Evolutionary conservation across 2,113 vertebrate species (phyloP).

Genomic region (Pteronura brasiliensis): DNA sequence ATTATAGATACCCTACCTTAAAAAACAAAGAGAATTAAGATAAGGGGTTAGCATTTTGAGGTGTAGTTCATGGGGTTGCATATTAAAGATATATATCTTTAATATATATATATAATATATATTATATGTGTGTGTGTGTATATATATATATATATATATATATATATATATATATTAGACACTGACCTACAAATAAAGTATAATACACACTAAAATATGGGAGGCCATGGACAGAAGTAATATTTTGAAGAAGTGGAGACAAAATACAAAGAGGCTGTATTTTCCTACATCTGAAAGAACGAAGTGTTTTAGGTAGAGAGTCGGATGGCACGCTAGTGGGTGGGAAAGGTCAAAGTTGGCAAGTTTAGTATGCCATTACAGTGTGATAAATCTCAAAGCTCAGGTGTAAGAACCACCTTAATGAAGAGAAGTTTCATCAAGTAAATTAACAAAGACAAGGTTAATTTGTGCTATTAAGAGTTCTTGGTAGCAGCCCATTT

Average conservation of each 20-base stretch:
- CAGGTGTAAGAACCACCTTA: not conserved
- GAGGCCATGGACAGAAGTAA: not conserved
- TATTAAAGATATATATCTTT: not conserved
- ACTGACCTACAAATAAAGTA: not conserved
- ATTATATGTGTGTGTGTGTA: no score
- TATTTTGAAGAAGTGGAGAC: not conserved
- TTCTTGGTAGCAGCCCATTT: not conserved
- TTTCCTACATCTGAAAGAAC: not conserved
- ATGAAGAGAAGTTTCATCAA: slow-evolving; percentile 28
- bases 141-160: no score
- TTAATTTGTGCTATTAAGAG: slow-evolving; percentile 43
- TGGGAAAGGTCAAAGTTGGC: not conserved
- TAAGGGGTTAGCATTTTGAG: not conserved
- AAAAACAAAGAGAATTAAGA: not conserved
- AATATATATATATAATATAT: no score
- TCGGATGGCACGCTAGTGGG: not conserved
- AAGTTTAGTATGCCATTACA: not conserved
- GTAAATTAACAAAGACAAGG: slow-evolving; percentile 50
- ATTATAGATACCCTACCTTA: not conserved
- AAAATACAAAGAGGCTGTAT: not conserved
- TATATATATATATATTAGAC: not conserved
- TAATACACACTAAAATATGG: not conserved
- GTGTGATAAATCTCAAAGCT: not conserved
- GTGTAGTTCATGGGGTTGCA: not conserved
- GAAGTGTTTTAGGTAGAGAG: not conserved